These are phyloP conservation scores for Chironomus striatipennis DNA, from an alignment of 1,140 invertebrate species.

Conservation along the genomic window DNA sequence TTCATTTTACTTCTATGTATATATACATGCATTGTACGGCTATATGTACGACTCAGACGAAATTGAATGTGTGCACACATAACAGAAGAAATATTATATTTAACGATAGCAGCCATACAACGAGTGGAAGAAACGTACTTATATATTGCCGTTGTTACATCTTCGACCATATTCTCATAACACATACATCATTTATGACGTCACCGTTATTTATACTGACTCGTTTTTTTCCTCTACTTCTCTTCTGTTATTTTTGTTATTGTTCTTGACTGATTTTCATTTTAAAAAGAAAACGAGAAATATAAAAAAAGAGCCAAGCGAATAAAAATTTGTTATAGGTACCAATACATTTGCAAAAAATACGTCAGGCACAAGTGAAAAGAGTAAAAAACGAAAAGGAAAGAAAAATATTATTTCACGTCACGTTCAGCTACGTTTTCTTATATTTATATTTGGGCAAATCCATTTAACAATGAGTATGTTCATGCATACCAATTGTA, in stretches of 20 bases:
- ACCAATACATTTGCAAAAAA: not conserved
- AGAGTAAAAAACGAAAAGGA: constrained; percentile 13
- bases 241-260: not conserved
- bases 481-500: constrained; percentile 18
- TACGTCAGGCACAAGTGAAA: not conserved
- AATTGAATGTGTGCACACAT: not conserved
- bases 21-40: not conserved
- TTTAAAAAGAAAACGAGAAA: constrained; percentile 1
- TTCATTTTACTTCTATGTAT: not conserved
- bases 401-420: not conserved
- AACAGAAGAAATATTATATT: not conserved
- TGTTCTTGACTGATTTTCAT: constrained; percentile 7
- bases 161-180: constrained; percentile 7
- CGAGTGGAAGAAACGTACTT: not conserved
- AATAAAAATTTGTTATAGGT: constrained; percentile 3
- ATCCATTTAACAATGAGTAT: constrained; percentile 19
- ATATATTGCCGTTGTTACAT: not conserved
- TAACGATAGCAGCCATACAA: constrained; percentile 4
- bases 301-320: not conserved
- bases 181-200: constrained; percentile 7
- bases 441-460: constrained; percentile 20
- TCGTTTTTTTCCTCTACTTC: no score
- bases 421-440: constrained; percentile 16
- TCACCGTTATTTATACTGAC: not conserved
- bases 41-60: not conserved